Evolutionary conservation across 2,888 invertebrate genomes (phyloP).

Genomic region (Zaprionus obscuricornis): DNA sequence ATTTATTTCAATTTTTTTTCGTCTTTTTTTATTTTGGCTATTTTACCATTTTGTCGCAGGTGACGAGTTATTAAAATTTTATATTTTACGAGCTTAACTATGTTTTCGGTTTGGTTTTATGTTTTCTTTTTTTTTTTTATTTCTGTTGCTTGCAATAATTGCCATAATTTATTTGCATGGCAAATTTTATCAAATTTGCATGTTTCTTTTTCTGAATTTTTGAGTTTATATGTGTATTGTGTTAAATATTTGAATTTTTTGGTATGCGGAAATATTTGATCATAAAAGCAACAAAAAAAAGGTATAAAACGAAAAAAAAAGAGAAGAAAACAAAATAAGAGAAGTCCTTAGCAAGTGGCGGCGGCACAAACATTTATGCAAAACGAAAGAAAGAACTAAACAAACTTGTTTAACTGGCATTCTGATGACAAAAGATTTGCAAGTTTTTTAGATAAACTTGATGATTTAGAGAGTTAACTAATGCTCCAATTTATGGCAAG

Average conservation of each 20-base stretch:
- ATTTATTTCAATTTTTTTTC: slow-evolving; percentile 2
- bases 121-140: slow-evolving; percentile 17
- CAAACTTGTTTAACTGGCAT: slow-evolving; percentile 60
- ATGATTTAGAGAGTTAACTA: slow-evolving; percentile 61
- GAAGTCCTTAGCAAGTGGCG: slow-evolving; percentile 57
- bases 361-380: slow-evolving; percentile 66
- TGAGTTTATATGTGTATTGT: slow-evolving; percentile 9
- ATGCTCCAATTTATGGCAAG: slow-evolving; percentile 72
- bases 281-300: background rate
- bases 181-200: slow-evolving; percentile 63
- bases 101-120: slow-evolving; percentile 23
- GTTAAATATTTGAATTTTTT: slow-evolving; percentile 34
- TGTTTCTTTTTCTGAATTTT: slow-evolving; percentile 30
- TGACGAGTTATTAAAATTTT: slow-evolving; percentile 56
- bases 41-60: slow-evolving; percentile 35
- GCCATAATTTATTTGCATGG: slow-evolving; percentile 66
- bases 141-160: slow-evolving; percentile 62
- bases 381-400: slow-evolving; percentile 61
- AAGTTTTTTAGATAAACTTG: slow-evolving; percentile 55
- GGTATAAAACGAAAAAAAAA: slow-evolving; percentile 10
- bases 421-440: slow-evolving; percentile 43
- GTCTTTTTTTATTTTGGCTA: slow-evolving; percentile 1
- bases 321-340: slow-evolving; percentile 44
- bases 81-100: slow-evolving; percentile 46
- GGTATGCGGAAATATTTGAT: slow-evolving; percentile 70